A percentile compares a stretch with the other conserved stretches of the same genome.
Evolutionary conservation across 2,888 invertebrate species (phyloP).

Genomic region (Myathropa florea): DNA sequence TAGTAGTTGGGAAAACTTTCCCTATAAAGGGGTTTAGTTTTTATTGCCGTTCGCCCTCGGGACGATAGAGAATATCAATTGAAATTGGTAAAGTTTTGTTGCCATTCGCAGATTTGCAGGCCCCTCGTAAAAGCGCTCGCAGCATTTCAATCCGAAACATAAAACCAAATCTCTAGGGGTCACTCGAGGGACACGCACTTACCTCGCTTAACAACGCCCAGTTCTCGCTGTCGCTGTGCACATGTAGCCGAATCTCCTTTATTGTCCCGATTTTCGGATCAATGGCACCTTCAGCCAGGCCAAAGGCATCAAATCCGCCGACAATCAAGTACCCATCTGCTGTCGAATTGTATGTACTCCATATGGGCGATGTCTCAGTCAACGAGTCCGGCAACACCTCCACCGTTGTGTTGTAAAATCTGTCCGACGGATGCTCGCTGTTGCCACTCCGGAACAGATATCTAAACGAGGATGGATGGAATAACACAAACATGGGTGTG

Average conservation of each 20-base stretch:
- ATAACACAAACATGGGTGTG: neutral
- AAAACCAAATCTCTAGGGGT: neutral
- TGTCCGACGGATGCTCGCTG: slow-evolving; percentile 93
- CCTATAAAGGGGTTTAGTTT: neutral
- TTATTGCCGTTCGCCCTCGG: neutral
- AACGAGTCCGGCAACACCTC: slow-evolving; percentile 86
- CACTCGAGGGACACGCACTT: slow-evolving; percentile 74
- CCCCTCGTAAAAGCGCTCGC: neutral
- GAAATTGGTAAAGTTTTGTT: neutral
- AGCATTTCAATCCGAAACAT: neutral
- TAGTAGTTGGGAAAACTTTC: neutral
- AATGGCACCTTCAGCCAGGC: slow-evolving; percentile 88
- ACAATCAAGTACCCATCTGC: slow-evolving; percentile 87
- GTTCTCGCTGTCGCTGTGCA: slow-evolving; percentile 90
- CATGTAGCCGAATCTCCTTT: slow-evolving; percentile 87
- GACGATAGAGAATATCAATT: neutral
- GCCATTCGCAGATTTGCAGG: neutral
- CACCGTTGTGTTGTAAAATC: slow-evolving; percentile 92
- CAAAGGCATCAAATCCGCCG: slow-evolving; percentile 90
- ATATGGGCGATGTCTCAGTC: slow-evolving; percentile 80
- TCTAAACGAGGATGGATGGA: slow-evolving; percentile 80
- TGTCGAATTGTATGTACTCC: slow-evolving; percentile 84
- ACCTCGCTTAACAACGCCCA: slow-evolving; percentile 97
- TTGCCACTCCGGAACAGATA: slow-evolving; percentile 94
- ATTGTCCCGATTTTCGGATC: slow-evolving; percentile 86